A percentile compares a stretch with the other conserved stretches of the same genome.
These are phyloP conservation scores for Salpingus planirostris DNA, from an alignment of 2,888 invertebrate genomes.

Conservation along the genomic window DNA sequence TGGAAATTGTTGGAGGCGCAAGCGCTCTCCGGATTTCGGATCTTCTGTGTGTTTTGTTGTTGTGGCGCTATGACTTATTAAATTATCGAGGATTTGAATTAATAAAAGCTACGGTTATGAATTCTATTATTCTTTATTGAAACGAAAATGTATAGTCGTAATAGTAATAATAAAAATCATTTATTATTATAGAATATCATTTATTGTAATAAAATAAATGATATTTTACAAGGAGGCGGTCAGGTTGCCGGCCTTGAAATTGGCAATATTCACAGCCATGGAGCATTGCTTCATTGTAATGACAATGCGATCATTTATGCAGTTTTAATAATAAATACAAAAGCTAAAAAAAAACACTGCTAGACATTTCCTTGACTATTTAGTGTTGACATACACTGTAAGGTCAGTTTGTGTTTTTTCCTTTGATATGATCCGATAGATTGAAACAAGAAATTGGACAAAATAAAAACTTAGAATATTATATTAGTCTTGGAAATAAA, in stretches of 20 bases:
- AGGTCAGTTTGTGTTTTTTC: conserved; percentile 14
- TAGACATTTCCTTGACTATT: conserved; percentile 11
- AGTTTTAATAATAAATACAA: conserved; percentile 14
- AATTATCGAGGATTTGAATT: no score
- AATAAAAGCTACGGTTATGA: no score
- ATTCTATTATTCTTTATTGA: conserved; percentile 12
- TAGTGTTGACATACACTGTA: conserved; percentile 12
- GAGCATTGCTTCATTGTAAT: conserved; percentile 29
- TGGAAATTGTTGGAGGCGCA: no score
- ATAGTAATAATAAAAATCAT: background rate
- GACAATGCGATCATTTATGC: no score
- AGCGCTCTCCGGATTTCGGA: no score
- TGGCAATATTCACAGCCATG: conserved; percentile 33
- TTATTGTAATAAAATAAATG: conserved; percentile 18
- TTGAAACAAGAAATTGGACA: no score
- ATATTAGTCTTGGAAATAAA: no score
- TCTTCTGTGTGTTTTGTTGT: no score
- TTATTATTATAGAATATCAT: conserved; percentile 15
- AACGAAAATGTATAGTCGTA: conserved; percentile 17
- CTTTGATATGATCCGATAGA: no score
- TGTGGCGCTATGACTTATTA: no score
- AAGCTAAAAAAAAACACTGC: conserved; percentile 11
- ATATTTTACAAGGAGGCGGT: conserved; percentile 26
- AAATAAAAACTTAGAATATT: no score
- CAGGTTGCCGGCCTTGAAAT: conserved; percentile 21